Evolutionary conservation across 92 coral and sea anemone genomes (phyloP), one percentile per base, ranked within the genome.

Genomic region (Zoanthus sociatus): DNA sequence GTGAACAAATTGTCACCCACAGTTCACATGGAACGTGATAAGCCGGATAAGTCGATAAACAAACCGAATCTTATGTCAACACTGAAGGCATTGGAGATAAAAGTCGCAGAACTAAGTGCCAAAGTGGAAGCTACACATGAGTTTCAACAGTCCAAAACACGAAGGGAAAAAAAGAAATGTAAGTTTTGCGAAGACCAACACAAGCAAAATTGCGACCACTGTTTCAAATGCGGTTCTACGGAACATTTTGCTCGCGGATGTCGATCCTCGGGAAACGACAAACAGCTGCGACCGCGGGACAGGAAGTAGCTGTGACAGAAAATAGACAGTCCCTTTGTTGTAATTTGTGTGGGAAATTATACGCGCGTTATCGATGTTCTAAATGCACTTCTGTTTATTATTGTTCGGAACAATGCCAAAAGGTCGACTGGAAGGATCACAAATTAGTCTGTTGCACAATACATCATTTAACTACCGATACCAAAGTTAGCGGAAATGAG

Each of bases 221-320:
- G 85, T 61, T 91, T 88, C 71, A 90, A 90, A 51, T 93, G 94
- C 78, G 92, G 94, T 9, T 89, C 92, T 18, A 73, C 72, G 48
- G 90, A 91, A 45, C 94, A 91, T 78, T 86, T 89, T 61, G 92
- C 90, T 33, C 88, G 90, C 45, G 84, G 90, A 9, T 93, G 90
- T 72, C 17, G 69, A 47, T 51, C 17, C 9, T 55, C 42, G 54
- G 87, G 55, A 83, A 83, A 71, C 9, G 51, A 37, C 45, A 33
- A 53, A 37, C 61, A 30, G 69, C 56, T 60, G 32, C 45, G 60
- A 30, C 78, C 9, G 76, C 32, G 15, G 64, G 47, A 67, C 87
- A 71, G 78, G 87, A 26, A 69, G 50, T 53, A 20, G 64, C 15
- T 83, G 66, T 16, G 48, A 83, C 15, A 56, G 64, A 56, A 56